Evolutionary conservation across 2,888 invertebrate genomes (phyloP), one percentile per base, ranked within the genome.

Genomic region (Drosophila aldrichi): DNA sequence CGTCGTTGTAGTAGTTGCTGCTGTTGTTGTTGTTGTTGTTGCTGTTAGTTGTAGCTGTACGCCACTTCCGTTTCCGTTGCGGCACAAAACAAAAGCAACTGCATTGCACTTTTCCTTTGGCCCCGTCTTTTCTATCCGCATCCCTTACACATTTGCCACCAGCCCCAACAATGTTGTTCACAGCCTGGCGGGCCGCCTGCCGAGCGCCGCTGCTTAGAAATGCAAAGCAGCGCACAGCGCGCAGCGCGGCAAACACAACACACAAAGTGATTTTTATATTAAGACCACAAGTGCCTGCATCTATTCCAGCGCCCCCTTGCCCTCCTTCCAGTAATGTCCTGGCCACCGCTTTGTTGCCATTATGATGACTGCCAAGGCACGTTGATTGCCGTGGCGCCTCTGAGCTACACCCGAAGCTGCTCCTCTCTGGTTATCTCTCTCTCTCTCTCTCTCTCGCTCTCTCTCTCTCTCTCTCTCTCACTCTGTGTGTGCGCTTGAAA

Each of bases 261-360:
- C 89, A 87, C 87, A 87, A 87, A 87, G 87, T 87, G 87, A 87
- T 87, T 87, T 87, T 87, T 87, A 89, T 87, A 87, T 87, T 87
- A 87, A 87, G 89, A 84, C 89, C 84, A 80, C 86, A 87, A 89
- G 88, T 84, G 81, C 79, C 79, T 56, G 66, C 73, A 64, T 46
- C 44, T 48, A 38, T 41, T 32, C 34, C 34, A 34, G 34, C 43
- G 5, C 18, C 34, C 41, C 25, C 1, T 7, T 7, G 7, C 56
- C 34, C 41, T 16, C 12, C 46, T 18, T 18, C 46, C 56, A 62
- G 69, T 57, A 40, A 62, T 61, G 70, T 74, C 49, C 66, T 55
- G 60, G 75, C 67, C 69, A 60, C 52, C 83, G 79, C 83, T 88
- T 85, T 88, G 85, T 83, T 85, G 81, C 86, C 71, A 88, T 88